Base-by-base conservation (phyloP, 2,888 invertebrate genomes). In the Drosophila colorata region DNA sequence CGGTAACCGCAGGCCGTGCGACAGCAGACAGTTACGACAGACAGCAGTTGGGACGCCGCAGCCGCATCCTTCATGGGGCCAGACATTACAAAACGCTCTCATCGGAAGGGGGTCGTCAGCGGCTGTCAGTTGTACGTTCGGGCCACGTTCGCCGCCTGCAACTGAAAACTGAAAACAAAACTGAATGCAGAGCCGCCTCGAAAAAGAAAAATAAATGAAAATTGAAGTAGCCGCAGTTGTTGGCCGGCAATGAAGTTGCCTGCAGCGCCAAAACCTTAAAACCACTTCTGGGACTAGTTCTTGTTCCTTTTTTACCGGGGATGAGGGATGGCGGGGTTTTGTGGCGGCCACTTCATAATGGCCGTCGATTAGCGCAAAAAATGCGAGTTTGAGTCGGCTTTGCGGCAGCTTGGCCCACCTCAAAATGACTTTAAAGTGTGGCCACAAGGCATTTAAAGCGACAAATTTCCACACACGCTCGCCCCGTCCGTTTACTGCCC, bases 341-440 rank as follows among this genome's bases (percentile, higher is more conserved):
- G 8, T 20, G 52, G 9, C 7, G 53, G 9, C 13, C 46, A 66
- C 41, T 63, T 71, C 43, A 71, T 71, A 71, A 79, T 71, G 63
- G 38, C 20, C 63, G 74, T 57, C 83, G 76, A 86, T 82, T 76
- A 70, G 70, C 61, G 35, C 51, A 44, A 68, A 65, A 60, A 60
- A 23, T 55, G 44, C 16, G 53, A 37, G 58, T 23, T 56, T 51
- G 64, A 53, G 48, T 56, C 47, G 56, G 52, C 53, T 60, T 69
- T 64, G 76, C 48, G 64, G 63, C 43, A 33, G 63, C 64, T 52
- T 68, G 11, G 40, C 13, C n/a, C 61, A 68, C 76, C 86, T 58
- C 65, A 20, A 57, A 68, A 71, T 78, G 78, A 80, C 87, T 80
- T 79, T 74, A 79, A 83, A 82, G 23, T 84, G 85, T 77, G 64